A percentile compares a stretch with the other conserved stretches of the same genome.
Conservation (phyloP, 2,888 invertebrate species). For the Ennomos erosarius region DNA sequence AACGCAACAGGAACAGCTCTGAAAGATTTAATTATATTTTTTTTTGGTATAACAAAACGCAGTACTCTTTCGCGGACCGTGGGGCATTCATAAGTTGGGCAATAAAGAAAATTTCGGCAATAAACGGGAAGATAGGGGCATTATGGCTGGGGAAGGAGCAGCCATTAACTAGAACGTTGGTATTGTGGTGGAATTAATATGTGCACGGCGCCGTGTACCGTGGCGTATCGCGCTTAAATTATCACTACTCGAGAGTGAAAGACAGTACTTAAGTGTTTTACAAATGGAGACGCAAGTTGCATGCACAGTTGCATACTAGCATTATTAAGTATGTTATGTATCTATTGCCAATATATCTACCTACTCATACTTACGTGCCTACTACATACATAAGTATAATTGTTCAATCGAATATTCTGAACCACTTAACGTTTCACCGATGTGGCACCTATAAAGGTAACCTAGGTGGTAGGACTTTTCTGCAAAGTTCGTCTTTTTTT, state of each 20-base stretch:
- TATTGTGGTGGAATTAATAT: conserved; percentile 62
- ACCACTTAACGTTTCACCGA: too few relatives aligned
- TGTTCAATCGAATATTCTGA: too few relatives aligned
- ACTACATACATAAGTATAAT: too few relatives aligned
- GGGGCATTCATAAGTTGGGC: conserved; percentile 60
- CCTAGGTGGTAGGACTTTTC: too few relatives aligned
- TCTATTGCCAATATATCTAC: too few relatives aligned
- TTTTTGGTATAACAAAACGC: conserved; percentile 48
- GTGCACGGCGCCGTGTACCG: conserved; percentile 39
- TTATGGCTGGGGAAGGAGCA: conserved; percentile 44
- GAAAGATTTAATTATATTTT: conserved; percentile 55
- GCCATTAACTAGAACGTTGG: conserved; percentile 59
- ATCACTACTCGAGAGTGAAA: conserved; percentile 16
- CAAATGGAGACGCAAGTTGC: neutral
- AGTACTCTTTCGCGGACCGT: conserved; percentile 33
- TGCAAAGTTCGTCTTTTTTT: too few relatives aligned
- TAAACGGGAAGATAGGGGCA: conserved; percentile 57
- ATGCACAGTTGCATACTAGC: neutral
- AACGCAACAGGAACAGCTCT: conserved; percentile 43
- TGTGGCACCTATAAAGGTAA: too few relatives aligned
- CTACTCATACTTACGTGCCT: too few relatives aligned
- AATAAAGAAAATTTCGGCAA: conserved; percentile 66
- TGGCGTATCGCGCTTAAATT: conserved; percentile 27
- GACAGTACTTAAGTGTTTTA: neutral
- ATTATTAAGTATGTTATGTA: too few relatives aligned